Evolutionary conservation across 2,888 invertebrate genomes (phyloP).

Genomic region (Carterocephalus palaemon): DNA sequence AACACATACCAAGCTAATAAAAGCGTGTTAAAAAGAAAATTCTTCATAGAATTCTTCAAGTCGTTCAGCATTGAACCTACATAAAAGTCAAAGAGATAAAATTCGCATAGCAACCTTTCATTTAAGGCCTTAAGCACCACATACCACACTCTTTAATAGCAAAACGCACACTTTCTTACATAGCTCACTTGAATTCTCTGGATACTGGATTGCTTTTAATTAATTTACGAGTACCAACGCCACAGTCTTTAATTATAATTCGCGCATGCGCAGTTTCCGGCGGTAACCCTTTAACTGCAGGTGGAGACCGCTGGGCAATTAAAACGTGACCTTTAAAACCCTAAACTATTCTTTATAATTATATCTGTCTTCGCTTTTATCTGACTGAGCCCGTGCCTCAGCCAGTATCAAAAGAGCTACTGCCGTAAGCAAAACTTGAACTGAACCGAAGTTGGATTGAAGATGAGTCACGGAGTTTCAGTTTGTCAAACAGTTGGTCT

Average conservation of each 20-base stretch:
- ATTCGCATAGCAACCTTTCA: too few species aligned
- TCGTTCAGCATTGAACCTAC: too few species aligned
- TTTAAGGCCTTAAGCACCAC: not conserved
- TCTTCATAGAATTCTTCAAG: too few species aligned
- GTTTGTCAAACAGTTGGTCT: too few species aligned
- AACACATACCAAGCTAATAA: too few species aligned
- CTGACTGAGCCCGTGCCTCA: too few species aligned
- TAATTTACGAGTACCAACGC: conserved; percentile 1
- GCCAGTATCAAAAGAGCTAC: too few species aligned
- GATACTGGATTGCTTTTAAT: not conserved
- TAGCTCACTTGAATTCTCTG: not conserved
- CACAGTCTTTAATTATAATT: conserved; percentile 3
- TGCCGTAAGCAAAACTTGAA: too few species aligned
- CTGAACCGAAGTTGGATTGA: too few species aligned
- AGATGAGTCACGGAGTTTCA: too few species aligned
- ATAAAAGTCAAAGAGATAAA: too few species aligned
- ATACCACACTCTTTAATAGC: not conserved
- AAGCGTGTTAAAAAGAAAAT: too few species aligned
- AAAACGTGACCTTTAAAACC: conserved; percentile 13
- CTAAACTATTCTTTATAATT: conserved; percentile 13
- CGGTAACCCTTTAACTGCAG: conserved; percentile 18
- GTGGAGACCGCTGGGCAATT: conserved; percentile 13
- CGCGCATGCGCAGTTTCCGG: conserved; percentile 9
- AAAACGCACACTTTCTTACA: not conserved
- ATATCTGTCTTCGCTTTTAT: not conserved